phyloP scores from a whole-genome alignment of 2,888 invertebrate genomes.

The Diadegma fenestrale region DNA sequence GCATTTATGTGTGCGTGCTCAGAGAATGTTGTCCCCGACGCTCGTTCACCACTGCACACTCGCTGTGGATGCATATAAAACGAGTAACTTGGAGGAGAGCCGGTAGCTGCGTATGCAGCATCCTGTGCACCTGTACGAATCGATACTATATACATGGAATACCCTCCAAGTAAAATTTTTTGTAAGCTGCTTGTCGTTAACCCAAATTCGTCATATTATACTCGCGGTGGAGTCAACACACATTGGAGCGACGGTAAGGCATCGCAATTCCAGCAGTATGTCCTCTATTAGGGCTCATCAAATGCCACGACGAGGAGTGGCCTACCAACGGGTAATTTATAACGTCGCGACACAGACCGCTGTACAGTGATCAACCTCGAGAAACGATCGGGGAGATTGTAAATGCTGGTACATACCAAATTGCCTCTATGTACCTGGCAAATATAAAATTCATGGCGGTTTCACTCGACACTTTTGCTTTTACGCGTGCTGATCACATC shows the following conservation, averaged over 20 bases:
- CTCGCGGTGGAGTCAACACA: conserved; percentile 20
- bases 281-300: conserved; percentile 67
- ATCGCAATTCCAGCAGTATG: conserved; percentile 41
- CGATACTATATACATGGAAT: conserved; percentile 17
- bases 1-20: conserved; percentile 9
- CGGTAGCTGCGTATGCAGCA: conserved; percentile 45
- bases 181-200: conserved; percentile 54
- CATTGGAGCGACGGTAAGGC: conserved; percentile 18
- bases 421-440: not conserved
- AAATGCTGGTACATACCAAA: conserved; percentile 10
- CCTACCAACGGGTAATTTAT: conserved; percentile 61
- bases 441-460: not conserved
- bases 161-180: conserved; percentile 27
- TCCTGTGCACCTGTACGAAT: conserved; percentile 40
- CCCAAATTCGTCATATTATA: conserved; percentile 59
- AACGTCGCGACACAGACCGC: conserved; percentile 40
- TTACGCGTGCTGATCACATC: not conserved
- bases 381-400: conserved; percentile 60
- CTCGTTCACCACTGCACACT: conserved; percentile 39
- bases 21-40: conserved; percentile 63
- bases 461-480: not conserved
- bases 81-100: conserved; percentile 56
- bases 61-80: conserved; percentile 44
- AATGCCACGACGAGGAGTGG: conserved; percentile 66
- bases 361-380: conserved; percentile 48